phyloP scores from a whole-genome alignment of 1,140 invertebrate genomes.

The Penaeus japonicus region DNA sequence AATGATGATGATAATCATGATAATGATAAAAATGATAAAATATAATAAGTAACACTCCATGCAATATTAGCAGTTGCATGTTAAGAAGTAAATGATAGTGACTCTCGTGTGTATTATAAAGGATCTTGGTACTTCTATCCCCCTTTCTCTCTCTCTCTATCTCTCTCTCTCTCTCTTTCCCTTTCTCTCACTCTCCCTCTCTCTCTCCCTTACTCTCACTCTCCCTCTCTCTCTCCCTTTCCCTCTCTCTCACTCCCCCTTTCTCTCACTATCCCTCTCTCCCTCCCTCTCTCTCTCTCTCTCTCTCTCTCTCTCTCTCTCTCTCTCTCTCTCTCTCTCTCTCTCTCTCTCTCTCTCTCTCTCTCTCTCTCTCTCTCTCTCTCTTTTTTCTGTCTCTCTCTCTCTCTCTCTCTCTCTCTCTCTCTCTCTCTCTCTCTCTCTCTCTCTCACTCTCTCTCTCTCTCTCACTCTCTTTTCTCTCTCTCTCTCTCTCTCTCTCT shows the following conservation, averaged over 20 bases:
- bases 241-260: neutral
- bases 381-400: neutral
- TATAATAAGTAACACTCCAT: too few relatives aligned
- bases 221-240: neutral
- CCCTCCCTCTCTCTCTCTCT: neutral
- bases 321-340: neutral
- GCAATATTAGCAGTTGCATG: too few relatives aligned
- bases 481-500: neutral
- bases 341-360: neutral
- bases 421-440: neutral
- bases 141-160: neutral
- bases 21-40: too few relatives aligned
- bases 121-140: neutral
- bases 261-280: neutral
- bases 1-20: too few relatives aligned
- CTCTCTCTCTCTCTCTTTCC: neutral
- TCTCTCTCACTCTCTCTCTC: neutral
- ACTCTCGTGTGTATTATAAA: too few relatives aligned
- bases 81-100: too few relatives aligned
- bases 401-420: neutral
- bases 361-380: neutral
- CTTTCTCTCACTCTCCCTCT: neutral
- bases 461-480: neutral
- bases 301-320: neutral
- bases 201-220: neutral